Conservation (phyloP, 1,140 invertebrate genomes). For the Leptopilina boulardi region DNA sequence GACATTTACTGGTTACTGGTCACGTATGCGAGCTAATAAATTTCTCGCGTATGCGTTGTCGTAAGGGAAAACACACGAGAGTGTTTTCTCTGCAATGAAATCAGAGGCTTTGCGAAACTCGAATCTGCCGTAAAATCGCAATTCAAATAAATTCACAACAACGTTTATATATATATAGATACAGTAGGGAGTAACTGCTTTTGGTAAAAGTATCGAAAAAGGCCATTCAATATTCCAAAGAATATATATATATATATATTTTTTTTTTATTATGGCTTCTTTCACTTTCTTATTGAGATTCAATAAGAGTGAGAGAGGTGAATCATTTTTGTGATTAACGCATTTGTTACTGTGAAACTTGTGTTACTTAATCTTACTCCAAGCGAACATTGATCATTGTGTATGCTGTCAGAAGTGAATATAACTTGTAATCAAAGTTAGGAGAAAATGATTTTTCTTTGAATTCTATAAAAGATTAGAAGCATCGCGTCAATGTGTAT, state of each 20-base stretch:
- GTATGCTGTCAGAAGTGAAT: too few species aligned
- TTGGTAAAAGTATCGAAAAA: constrained; percentile 8
- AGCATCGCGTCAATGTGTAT: too few species aligned
- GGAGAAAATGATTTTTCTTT: too few species aligned
- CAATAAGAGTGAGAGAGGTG: background rate
- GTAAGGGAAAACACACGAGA: constrained; percentile 40
- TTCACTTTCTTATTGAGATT: constrained; percentile 35
- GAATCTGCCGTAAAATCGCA: constrained; percentile 28
- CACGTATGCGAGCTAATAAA: constrained; percentile 52
- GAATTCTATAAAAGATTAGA: too few species aligned
- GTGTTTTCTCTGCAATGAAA: constrained; percentile 42
- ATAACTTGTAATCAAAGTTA: too few species aligned
- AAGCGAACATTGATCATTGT: too few species aligned
- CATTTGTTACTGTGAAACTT: background rate
- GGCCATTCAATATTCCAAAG: constrained; percentile 32
- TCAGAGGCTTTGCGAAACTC: constrained; percentile 33
- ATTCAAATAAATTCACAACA: constrained; percentile 46
- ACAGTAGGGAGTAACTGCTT: background rate
- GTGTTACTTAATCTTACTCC: too few species aligned
- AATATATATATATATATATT: too few species aligned
- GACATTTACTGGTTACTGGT: constrained; percentile 55
- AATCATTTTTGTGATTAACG: background rate
- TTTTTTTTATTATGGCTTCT: constrained; percentile 19
- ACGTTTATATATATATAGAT: constrained; percentile 21
- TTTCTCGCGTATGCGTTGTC: constrained; percentile 46